Evolutionary conservation across 2,113 vertebrate species (phyloP).

Genomic region (Scomber colias): DNA sequence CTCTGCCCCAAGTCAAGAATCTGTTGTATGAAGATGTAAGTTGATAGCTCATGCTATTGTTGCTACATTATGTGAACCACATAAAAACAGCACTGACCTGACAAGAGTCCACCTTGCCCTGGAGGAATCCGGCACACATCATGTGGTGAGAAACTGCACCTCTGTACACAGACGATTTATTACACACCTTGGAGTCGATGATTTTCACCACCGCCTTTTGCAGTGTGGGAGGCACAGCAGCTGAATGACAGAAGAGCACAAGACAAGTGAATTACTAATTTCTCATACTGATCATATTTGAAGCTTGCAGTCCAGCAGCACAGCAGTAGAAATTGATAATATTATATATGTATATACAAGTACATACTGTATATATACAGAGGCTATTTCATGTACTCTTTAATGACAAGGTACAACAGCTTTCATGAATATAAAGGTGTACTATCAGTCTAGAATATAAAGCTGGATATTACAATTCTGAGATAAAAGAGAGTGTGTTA

Average conservation of each 20-base stretch:
- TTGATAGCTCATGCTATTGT: constrained; percentile 16
- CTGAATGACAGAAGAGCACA: constrained; percentile 58
- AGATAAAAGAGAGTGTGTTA: not conserved
- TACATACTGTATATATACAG: too few species aligned
- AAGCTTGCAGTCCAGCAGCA: not conserved
- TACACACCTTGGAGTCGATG: constrained; percentile 90
- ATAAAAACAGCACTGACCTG: constrained; percentile 85
- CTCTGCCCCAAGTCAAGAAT: not conserved
- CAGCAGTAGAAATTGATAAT: too few species aligned
- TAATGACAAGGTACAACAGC: not conserved
- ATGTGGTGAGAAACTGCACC: constrained; percentile 89
- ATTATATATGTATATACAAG: too few species aligned
- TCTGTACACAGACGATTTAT: constrained; percentile 86
- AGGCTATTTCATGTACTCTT: too few species aligned
- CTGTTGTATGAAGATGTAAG: constrained; percentile 17
- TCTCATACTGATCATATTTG: not conserved
- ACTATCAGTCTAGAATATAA: not conserved
- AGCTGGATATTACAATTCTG: not conserved
- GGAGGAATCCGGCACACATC: constrained; percentile 96
- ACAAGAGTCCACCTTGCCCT: constrained; percentile 95
- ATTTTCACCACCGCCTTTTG: constrained; percentile 95
- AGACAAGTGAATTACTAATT: not conserved
- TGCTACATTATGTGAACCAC: not conserved
- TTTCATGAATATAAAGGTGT: not conserved
- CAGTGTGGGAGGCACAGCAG: constrained; percentile 75